Conservation (phyloP, 2,797 vertebrate genomes). For the Enteromius paludinosus region DNA sequence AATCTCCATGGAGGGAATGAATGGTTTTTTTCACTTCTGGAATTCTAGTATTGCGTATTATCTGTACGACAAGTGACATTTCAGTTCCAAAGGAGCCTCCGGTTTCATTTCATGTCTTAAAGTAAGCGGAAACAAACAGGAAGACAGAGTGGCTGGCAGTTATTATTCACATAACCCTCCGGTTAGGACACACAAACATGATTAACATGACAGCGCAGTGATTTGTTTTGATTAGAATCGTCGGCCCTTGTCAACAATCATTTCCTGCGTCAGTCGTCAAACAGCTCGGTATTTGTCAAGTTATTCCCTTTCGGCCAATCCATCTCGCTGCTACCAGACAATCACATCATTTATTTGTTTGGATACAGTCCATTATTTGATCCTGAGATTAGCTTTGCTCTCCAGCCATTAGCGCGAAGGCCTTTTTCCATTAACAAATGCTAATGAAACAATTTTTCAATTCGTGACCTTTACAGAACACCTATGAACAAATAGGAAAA, state of each 20-base stretch:
- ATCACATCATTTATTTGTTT: constrained; percentile 62
- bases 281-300: constrained; percentile 38
- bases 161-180: constrained; percentile 43
- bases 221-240: constrained; percentile 67
- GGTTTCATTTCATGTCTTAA: constrained; percentile 15
- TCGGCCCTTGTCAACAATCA: constrained; percentile 38
- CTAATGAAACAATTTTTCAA: constrained; percentile 63
- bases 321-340: constrained; percentile 42
- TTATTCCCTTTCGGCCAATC: constrained; percentile 33
- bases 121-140: constrained; percentile 14
- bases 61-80: constrained; percentile 36
- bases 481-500: constrained; percentile 31
- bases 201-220: constrained; percentile 60
- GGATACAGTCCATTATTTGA: constrained; percentile 57
- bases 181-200: constrained; percentile 61
- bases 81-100: not conserved
- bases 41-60: not conserved
- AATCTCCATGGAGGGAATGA: not conserved
- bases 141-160: constrained; percentile 15
- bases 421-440: constrained; percentile 58
- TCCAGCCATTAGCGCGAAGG: constrained; percentile 54
- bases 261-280: constrained; percentile 46
- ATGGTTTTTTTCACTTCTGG: not conserved
- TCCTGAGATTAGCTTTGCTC: constrained; percentile 60
- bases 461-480: constrained; percentile 57